Evolutionary conservation across 2,797 vertebrate genomes (phyloP), one percentile per base, ranked within the genome.

Genomic region (Myotis myotis): DNA sequence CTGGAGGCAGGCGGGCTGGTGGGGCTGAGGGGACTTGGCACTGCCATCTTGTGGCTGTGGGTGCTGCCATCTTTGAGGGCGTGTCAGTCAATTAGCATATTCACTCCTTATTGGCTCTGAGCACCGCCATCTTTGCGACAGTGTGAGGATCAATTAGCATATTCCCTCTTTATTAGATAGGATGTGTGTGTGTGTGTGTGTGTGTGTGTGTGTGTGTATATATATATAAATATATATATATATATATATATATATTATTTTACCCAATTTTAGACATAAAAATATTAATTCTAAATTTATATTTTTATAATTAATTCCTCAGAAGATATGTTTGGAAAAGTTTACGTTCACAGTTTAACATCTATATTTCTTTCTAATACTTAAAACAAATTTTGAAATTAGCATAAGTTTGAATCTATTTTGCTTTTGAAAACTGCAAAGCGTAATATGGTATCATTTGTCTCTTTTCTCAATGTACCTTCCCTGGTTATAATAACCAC

Each of bases 401-500:
- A 93, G 44, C 13, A 33, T 36, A 68, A 20, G 0, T 51, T 55
- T 93, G 7, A 57, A 36, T 19, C 0, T 19, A 33, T 15, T 81
- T 87, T 84, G 25, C 19, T 36, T 22, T 95, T 81, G 16, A 91
- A 93, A 93, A 68, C 36, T 82, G 9, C 33, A 76, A 91, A 88
- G 19, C 1, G 38, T 49, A 36, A 5, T 28, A 62, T 23, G 28
- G 8, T 25, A 33, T 66, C 30, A 38, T 87, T 44, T n/a, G 22
- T 51, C 30, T 91, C n/a, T 94, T 66, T 78, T 66, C 49, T 36
- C 38, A 94, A 49, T 75, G 44, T 60, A 15, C 20, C 3, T 82
- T 86, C 85, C 70, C 12, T 36, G 9, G 57, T 84, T 83, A 5
- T 33, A 76, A 79, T 74, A 78, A 71, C 33, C 20, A 28, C 1